A percentile compares a stretch with the other conserved stretches of the same genome.
These are phyloP conservation scores for Chaetura pelagica DNA, from an alignment of 2,113 vertebrate genomes.

Conservation along the genomic window DNA sequence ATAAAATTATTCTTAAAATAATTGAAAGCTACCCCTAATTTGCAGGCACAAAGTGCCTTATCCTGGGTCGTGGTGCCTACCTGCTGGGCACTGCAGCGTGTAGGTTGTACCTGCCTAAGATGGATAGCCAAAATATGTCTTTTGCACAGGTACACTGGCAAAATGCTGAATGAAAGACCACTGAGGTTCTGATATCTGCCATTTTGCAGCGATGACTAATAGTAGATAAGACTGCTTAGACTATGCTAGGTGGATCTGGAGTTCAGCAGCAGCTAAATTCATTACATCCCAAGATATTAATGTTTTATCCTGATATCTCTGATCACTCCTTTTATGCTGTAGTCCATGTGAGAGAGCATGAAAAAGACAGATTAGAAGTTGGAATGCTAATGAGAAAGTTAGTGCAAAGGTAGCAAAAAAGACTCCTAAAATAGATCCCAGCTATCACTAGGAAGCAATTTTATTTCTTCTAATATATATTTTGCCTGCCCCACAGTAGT, in stretches of 20 bases:
- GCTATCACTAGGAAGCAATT: slow-evolving; percentile 33
- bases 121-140: not conserved
- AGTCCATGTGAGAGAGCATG: not conserved
- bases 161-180: not conserved
- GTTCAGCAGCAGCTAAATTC: not conserved
- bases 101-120: not conserved
- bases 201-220: not conserved
- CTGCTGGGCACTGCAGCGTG: not conserved
- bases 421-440: not conserved
- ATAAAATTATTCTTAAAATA: not conserved
- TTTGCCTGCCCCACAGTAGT: slow-evolving; percentile 24
- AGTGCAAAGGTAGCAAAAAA: not conserved
- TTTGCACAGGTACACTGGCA: not conserved
- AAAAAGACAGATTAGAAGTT: not conserved
- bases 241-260: not conserved
- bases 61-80: not conserved
- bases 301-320: not conserved
- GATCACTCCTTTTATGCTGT: not conserved
- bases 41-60: not conserved
- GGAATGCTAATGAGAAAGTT: not conserved
- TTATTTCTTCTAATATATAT: slow-evolving; percentile 41
- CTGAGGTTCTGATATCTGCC: not conserved
- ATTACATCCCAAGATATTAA: not conserved
- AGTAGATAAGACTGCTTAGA: not conserved
- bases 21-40: not conserved